Conservation (phyloP, 2,113 vertebrate genomes). For the Grantiella picta region DNA sequence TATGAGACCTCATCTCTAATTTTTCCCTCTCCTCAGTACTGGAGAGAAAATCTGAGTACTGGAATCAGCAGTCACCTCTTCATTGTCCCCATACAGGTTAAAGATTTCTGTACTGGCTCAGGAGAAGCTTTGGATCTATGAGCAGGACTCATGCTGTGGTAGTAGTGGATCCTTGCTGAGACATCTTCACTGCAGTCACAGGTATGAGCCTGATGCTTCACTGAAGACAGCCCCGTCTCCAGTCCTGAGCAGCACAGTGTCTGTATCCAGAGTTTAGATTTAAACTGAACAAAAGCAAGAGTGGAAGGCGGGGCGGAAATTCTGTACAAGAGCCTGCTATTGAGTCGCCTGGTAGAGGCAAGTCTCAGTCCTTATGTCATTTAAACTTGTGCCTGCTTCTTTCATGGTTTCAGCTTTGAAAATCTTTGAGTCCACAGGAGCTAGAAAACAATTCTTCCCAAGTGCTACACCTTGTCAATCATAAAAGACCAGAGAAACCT, state of each 20-base stretch:
- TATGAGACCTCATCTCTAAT: background rate
- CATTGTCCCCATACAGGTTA: background rate
- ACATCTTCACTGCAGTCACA: too few relatives aligned
- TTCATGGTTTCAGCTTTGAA: background rate
- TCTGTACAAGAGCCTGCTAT: fast-evolving
- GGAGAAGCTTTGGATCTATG: background rate
- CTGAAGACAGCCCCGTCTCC: background rate
- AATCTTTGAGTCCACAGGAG: background rate
- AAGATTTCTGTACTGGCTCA: background rate
- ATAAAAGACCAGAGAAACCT: background rate
- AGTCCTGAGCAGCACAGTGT: background rate
- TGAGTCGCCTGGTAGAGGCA: background rate
- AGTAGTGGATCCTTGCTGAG: background rate
- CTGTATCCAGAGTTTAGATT: background rate
- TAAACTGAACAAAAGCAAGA: background rate
- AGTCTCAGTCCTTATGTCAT: background rate
- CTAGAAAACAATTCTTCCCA: background rate
- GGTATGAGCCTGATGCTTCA: background rate
- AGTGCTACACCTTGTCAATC: background rate
- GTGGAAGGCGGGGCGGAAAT: background rate
- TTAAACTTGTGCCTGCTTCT: background rate
- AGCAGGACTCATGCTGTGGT: background rate
- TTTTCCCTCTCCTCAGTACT: background rate
- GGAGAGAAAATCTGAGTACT: background rate
- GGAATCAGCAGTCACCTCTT: background rate